phyloP scores from a whole-genome alignment of 2,113 vertebrate genomes.

The Emydocephalus ijimae region DNA sequence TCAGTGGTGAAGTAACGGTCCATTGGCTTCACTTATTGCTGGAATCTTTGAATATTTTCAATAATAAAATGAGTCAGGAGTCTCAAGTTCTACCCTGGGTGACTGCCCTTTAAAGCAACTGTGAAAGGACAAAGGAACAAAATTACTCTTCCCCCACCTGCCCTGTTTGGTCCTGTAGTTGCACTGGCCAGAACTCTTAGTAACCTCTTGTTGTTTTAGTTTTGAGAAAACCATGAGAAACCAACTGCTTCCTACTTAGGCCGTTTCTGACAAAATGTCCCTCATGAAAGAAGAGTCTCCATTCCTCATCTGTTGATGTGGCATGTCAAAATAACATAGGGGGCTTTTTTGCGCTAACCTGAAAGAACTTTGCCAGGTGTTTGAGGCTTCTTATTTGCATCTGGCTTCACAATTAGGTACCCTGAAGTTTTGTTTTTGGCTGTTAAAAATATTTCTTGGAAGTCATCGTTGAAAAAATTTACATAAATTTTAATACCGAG shows the following conservation, averaged over 20 bases:
- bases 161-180: constrained; percentile 43
- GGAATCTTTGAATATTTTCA: constrained; percentile 49
- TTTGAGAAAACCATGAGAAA: constrained; percentile 52
- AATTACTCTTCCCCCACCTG: constrained; percentile 37
- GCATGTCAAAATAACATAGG: constrained; percentile 72
- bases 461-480: constrained; percentile 69
- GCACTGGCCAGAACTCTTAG: constrained; percentile 52
- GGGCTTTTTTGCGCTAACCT: constrained; percentile 74
- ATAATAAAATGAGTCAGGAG: constrained; percentile 56
- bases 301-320: constrained; percentile 66
- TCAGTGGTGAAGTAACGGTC: constrained; percentile 19
- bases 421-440: constrained; percentile 68
- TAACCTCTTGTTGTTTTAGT: constrained; percentile 38
- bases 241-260: constrained; percentile 57
- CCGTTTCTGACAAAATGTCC: constrained; percentile 66
- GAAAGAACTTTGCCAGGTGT: constrained; percentile 80
- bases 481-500: constrained; percentile 69
- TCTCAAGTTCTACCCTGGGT: constrained; percentile 31
- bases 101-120: constrained; percentile 57
- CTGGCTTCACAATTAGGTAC: constrained; percentile 65
- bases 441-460: constrained; percentile 84
- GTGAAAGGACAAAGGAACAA: constrained; percentile 58
- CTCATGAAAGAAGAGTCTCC: constrained; percentile 67
- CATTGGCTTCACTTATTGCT: constrained; percentile 1
- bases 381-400: constrained; percentile 88